phyloP scores from a whole-genome alignment of 2,888 invertebrate genomes.

The Rhabditoides inermis region DNA sequence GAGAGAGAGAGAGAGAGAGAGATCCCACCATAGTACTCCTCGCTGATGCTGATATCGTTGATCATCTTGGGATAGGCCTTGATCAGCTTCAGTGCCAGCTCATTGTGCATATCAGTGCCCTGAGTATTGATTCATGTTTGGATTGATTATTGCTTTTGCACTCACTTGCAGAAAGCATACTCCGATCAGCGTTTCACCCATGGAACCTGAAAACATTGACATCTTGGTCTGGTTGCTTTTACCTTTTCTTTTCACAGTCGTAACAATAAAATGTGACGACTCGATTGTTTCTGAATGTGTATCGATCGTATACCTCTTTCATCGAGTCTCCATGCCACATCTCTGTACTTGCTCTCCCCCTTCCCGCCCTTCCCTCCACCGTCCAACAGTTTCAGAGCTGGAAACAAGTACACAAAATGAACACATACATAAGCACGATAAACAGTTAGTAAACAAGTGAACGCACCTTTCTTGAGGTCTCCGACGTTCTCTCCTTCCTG shows the following conservation, averaged over 20 bases:
- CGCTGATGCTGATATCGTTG: conserved; percentile 53
- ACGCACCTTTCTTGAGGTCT: conserved; percentile 41
- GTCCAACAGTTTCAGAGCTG: conserved; percentile 47
- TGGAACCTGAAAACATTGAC: conserved; percentile 16
- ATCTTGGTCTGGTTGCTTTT: too few species aligned
- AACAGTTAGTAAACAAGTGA: background rate
- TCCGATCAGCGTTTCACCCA: conserved; percentile 87
- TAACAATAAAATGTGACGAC: too few species aligned
- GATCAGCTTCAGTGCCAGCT: conserved; percentile 76
- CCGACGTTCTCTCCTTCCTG: conserved; percentile 33
- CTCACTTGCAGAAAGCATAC: conserved; percentile 65
- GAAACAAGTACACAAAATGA: too few species aligned
- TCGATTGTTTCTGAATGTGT: too few species aligned
- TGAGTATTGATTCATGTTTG: too few species aligned
- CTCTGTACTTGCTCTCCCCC: conserved; percentile 60
- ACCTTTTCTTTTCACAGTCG: too few species aligned
- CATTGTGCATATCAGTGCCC: conserved; percentile 38
- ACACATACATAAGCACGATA: background rate
- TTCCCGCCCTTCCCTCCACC: conserved; percentile 41
- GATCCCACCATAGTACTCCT: conserved; percentile 41
- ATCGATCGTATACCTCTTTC: conserved; percentile 22
- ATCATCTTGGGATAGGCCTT: conserved; percentile 87
- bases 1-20: too few species aligned
- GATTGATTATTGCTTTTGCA: too few species aligned
- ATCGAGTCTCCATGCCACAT: conserved; percentile 34